Conservation (phyloP, 2,113 vertebrate species). For the Dolichallabes microphthalmus region DNA sequence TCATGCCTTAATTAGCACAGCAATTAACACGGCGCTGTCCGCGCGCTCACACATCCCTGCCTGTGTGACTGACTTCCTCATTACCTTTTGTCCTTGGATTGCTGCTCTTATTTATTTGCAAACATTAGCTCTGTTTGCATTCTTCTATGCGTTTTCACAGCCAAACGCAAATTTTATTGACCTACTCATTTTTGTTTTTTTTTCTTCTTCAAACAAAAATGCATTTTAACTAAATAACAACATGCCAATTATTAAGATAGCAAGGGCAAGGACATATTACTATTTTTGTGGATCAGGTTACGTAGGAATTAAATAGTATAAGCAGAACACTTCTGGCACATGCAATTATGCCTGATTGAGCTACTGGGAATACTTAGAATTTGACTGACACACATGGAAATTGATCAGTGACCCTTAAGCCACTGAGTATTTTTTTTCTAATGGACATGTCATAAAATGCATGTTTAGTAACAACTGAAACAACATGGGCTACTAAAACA, state of each 20-base stretch:
- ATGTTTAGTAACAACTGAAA: constrained; percentile 54
- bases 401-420: constrained; percentile 65
- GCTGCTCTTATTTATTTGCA: constrained; percentile 75
- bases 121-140: constrained; percentile 67
- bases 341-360: constrained; percentile 49
- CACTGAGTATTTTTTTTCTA: constrained; percentile 57
- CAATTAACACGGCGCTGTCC: constrained; percentile 97
- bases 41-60: constrained; percentile 81
- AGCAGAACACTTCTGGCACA: constrained; percentile 4
- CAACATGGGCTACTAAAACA: not conserved
- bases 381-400: constrained; percentile 66
- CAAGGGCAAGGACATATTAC: not conserved
- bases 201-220: not conserved
- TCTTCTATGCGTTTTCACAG: constrained; percentile 40
- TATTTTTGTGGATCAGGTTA: not conserved
- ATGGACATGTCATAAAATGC: constrained; percentile 59
- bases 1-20: constrained; percentile 98
- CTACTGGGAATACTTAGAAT: constrained; percentile 64
- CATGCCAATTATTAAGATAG: not conserved
- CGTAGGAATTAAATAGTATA: not conserved
- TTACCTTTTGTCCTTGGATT: constrained; percentile 84
- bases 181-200: not conserved
- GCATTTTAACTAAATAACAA: not conserved
- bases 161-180: constrained; percentile 25
- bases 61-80: constrained; percentile 77